phyloP scores from a whole-genome alignment of 2,888 invertebrate genomes.

The Dromius quadrimaculatus region DNA sequence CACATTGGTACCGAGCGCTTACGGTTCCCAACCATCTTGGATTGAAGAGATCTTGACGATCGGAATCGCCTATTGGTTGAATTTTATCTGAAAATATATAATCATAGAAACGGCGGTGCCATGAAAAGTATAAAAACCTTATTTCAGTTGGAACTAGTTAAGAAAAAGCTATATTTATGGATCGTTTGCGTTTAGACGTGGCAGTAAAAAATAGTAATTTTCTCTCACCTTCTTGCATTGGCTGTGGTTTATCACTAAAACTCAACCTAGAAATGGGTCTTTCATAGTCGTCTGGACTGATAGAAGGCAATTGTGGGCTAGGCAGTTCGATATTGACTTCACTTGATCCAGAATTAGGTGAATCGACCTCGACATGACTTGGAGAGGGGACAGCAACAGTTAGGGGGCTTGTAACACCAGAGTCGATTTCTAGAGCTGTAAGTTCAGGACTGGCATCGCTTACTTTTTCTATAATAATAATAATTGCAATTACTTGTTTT shows the following conservation, averaged over 20 bases:
- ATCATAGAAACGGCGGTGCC: too few species aligned
- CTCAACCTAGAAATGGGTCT: slow-evolving; percentile 64
- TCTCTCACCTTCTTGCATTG: slow-evolving; percentile 15
- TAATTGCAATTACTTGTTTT: too few species aligned
- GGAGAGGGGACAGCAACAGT: slow-evolving; percentile 59
- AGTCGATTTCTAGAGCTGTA: slow-evolving; percentile 35
- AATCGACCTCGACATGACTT: slow-evolving; percentile 54
- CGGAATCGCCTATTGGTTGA: not conserved
- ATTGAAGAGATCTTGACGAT: slow-evolving; percentile 14
- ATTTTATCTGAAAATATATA: slow-evolving; percentile 10
- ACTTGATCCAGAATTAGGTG: slow-evolving; percentile 66
- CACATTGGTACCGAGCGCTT: slow-evolving; percentile 77
- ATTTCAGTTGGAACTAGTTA: too few species aligned
- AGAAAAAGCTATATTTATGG: too few species aligned
- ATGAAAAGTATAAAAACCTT: too few species aligned
- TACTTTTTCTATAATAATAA: slow-evolving; percentile 43
- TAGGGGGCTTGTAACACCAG: slow-evolving; percentile 36
- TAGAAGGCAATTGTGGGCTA: slow-evolving; percentile 63
- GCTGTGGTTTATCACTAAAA: slow-evolving; percentile 56
- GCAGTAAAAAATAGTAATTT: not conserved
- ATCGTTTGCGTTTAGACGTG: not conserved
- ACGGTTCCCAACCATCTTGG: slow-evolving; percentile 69
- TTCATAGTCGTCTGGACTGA: slow-evolving; percentile 59
- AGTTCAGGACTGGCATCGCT: slow-evolving; percentile 44
- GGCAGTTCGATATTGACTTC: slow-evolving; percentile 72